Base-by-base conservation (phyloP, 2,888 invertebrate genomes). In the Coleophora deauratella region DNA sequence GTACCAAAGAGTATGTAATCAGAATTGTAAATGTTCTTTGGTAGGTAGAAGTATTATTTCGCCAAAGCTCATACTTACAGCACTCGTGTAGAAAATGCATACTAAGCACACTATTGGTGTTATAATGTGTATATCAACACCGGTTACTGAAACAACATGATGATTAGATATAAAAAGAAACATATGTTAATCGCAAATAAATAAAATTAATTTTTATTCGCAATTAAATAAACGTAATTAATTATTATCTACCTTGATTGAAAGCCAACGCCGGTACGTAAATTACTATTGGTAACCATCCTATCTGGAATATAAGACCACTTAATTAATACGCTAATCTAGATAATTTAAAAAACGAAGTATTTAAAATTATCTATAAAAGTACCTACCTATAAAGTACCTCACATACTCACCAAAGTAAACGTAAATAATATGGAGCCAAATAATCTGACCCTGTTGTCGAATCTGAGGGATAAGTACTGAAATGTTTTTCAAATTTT, bases 41-140 rank as follows among this genome's bases (percentile, higher is more conserved):
- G 6, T 6, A 21, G 21, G 6, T 21, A 3, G 21, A 4, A 21
- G n/a, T n/a, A n/a, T n/a, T 21, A 3, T 6, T 6, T 21, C 21
- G 27, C 9, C 1, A 3, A 37, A 28, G 28, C 4, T 30, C 13
- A 32, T 47, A 87, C 91, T 88, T 81, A 94, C 93, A 68, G 93
- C 88, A 54, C 93, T 91, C 1, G 94, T 96, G 62, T 96, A 96
- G 68, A 96, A 93, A 62, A 94, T 92, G 85, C 95, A 94, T 52
- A 95, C 93, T 54, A 89, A 72, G 66, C 95, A 95, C 2, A 95
- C 93, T 33, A 93, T 89, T 2, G 95, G 91, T 1, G 95, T 94
- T 12, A 95, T 91, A 31, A 93, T 79, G 69, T 95, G 93, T 32
- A 95, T 89, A 56, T 92, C 91, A 9, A 95, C 88, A 37, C 95